A percentile compares a stretch with the other conserved stretches of the same genome.
Evolutionary conservation across 2,888 invertebrate genomes (phyloP).

Genomic region (Phyllotreta cruciferae): DNA sequence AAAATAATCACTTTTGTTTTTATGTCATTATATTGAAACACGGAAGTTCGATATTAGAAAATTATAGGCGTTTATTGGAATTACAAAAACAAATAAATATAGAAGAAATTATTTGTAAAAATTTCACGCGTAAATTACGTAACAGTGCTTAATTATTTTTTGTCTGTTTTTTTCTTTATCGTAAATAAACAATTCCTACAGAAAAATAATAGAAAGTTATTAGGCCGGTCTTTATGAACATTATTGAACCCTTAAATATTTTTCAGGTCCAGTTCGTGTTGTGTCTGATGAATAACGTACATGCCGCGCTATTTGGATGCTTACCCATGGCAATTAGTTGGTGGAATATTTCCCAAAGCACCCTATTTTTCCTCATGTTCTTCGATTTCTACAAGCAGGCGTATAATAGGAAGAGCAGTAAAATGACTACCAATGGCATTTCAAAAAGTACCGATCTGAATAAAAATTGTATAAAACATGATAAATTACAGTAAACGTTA

Average conservation of each 20-base stretch:
- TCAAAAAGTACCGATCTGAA: neutral
- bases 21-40: too few relatives aligned
- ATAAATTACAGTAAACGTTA: neutral
- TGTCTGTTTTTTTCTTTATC: too few relatives aligned
- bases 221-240: too few relatives aligned
- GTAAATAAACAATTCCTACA: too few relatives aligned
- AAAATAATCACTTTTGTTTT: too few relatives aligned
- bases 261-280: conserved; percentile 22
- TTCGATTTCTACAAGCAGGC: conserved; percentile 19
- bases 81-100: too few relatives aligned
- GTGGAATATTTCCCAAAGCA: conserved; percentile 14
- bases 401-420: conserved; percentile 17
- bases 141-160: too few relatives aligned
- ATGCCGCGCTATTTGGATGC: conserved; percentile 16
- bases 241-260: neutral
- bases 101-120: too few relatives aligned
- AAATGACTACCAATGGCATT: conserved; percentile 1
- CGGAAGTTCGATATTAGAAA: too few relatives aligned
- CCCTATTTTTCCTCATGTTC: conserved; percentile 23
- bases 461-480: neutral
- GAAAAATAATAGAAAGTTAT: too few relatives aligned
- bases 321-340: conserved; percentile 7
- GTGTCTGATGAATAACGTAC: neutral
- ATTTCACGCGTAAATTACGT: too few relatives aligned
- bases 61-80: too few relatives aligned